phyloP scores from a whole-genome alignment of 2,797 vertebrate genomes.

The Tapirus indicus region DNA sequence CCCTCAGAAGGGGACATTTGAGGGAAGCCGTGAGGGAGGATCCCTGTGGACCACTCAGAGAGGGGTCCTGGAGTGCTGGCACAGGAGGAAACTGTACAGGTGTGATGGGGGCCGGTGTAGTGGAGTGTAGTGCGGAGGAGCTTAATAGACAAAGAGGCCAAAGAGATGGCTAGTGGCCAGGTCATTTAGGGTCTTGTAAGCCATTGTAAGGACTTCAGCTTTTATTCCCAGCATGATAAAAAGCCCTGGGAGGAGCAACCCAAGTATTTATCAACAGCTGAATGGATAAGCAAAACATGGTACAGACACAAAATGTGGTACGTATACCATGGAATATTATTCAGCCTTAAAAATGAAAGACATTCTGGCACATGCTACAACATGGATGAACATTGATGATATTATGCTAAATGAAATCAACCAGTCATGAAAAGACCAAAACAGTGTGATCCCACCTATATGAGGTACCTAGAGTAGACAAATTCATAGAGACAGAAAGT shows the following conservation, averaged over 20 bases:
- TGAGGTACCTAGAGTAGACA: not conserved
- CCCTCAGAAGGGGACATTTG: not conserved
- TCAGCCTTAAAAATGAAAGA: not conserved
- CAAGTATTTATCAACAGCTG: not conserved
- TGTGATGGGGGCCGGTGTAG: not conserved
- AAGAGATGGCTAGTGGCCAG: not conserved
- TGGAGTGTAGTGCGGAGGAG: not conserved
- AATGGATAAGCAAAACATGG: not conserved
- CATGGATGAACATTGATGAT: not conserved
- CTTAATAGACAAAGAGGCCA: not conserved
- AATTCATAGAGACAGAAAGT: not conserved
- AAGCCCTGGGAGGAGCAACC: not conserved
- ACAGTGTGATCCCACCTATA: not conserved
- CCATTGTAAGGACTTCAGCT: not conserved
- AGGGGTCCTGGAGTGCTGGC: not conserved
- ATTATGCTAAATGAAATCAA: not conserved
- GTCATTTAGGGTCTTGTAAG: not conserved
- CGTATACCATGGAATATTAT: not conserved
- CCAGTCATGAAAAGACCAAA: not conserved
- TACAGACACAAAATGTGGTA: no score
- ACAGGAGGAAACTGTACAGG: not conserved
- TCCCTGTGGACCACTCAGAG: not conserved
- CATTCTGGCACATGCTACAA: not conserved
- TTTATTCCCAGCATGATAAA: not conserved
- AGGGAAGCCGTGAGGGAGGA: not conserved